Evolutionary conservation across 2,113 vertebrate genomes (phyloP), one percentile per base, ranked within the genome.

Genomic region (Carlito syrichta): DNA sequence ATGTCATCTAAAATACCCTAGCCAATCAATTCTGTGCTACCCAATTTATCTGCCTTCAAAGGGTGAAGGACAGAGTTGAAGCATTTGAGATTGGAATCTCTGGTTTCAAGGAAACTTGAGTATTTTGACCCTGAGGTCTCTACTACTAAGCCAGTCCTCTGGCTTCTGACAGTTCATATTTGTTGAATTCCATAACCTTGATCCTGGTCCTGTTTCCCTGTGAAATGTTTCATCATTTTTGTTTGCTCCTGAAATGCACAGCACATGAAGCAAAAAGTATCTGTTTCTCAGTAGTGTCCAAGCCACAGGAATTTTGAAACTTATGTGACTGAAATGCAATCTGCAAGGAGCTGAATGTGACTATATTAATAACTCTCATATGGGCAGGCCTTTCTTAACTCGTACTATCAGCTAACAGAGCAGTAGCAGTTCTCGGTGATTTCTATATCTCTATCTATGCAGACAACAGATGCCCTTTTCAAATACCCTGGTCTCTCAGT

Each of bases 61-160:
- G 84, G 92, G 96, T 97, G 95, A 98, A 97, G 92, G 97, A 92
- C 96, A 96, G 87, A 95, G 84, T 90, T 94, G 96, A 96, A 90
- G 81, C 87, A 96, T 97, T 96, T 96, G 96, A 97, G 96, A 97
- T 96, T 97, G 81, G 92, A 92, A 96, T 97, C 96, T 97, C 81
- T 95, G 89, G 76, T 91, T 96, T 77, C 78, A 48, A 35, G 82
- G 90, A 85, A 95, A 92, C 87, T 76, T 93, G 86, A 97, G 96
- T 94, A 92, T 97, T 94, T 94, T 97, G 95, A 96, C 96, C 97
- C 58, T 1, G 35, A 87, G 96, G 94, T 96, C 94, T 97, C 27
- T 84, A 19, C 79, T 20, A 56, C 95, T 97, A 87, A 97, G 94
- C 95, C 85, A 88, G 8, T 92, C 84, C 88, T 94, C 94, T 68